These are phyloP conservation scores for Macquaria australasica DNA, from an alignment of 2,113 vertebrate genomes.

Conservation along the genomic window DNA sequence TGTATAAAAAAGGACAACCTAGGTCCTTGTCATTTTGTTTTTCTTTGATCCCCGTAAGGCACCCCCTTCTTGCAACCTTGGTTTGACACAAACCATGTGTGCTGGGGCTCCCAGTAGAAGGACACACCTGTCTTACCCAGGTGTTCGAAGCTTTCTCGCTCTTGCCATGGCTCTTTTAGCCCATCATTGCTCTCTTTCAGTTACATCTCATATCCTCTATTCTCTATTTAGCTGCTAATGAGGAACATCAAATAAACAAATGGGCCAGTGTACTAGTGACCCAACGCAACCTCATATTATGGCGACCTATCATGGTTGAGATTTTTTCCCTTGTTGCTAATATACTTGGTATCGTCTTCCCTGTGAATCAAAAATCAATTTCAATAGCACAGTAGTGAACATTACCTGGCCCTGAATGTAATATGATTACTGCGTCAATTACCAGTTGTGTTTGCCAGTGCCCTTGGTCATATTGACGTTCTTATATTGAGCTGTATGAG, in stretches of 20 bases:
- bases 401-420: conserved; percentile 65
- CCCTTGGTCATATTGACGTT: conserved; percentile 72
- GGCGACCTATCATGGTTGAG: not conserved
- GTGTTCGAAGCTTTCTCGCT: conserved; percentile 32
- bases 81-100: conserved; percentile 36
- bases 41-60: not conserved
- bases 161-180: not conserved
- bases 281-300: conserved; percentile 1
- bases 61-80: conserved; percentile 23
- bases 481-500: conserved; percentile 68
- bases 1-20: conserved; percentile 23
- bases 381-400: conserved; percentile 55
- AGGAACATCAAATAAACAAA: conserved; percentile 51
- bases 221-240: conserved; percentile 22
- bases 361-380: conserved; percentile 66
- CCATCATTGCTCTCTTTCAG: not conserved
- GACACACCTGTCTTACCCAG: conserved; percentile 56
- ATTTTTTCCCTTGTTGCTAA: conserved; percentile 26
- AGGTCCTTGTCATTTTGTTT: not conserved
- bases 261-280: conserved; percentile 7
- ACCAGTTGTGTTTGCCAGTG: conserved; percentile 65
- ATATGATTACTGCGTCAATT: conserved; percentile 74
- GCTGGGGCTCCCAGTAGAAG: conserved; percentile 17
- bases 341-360: conserved; percentile 42
- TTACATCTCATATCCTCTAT: not conserved